Conservation (phyloP, 2,888 invertebrate species). For the Ormyrus nitidulus region DNA sequence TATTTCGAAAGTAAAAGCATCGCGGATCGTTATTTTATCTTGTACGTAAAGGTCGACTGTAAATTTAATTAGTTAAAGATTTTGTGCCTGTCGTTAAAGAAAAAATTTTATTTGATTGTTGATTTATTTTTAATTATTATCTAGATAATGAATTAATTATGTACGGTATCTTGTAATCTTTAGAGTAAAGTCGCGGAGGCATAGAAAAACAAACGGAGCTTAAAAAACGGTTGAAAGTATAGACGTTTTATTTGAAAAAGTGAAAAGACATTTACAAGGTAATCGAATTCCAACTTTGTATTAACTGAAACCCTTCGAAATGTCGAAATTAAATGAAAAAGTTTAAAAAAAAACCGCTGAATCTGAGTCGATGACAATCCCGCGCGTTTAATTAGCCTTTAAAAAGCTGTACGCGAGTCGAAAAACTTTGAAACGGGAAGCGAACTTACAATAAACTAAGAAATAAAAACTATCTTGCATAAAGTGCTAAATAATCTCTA, state of each 20-base stretch:
- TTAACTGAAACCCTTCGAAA: slow-evolving; percentile 22
- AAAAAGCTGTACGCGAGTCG: slow-evolving; percentile 12
- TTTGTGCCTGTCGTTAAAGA: slow-evolving; percentile 66
- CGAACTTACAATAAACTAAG: not conserved
- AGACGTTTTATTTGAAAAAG: slow-evolving; percentile 26
- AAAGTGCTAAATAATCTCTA: not conserved
- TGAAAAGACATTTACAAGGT: slow-evolving; percentile 1
- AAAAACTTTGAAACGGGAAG: not conserved
- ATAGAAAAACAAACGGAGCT: slow-evolving; percentile 41
- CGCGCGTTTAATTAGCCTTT: slow-evolving; percentile 28
- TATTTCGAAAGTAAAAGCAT: slow-evolving; percentile 56
- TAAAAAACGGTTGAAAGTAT: slow-evolving; percentile 55
- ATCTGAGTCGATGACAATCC: slow-evolving; percentile 53
- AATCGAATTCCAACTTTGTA: slow-evolving; percentile 22
- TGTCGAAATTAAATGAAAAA: slow-evolving; percentile 11
- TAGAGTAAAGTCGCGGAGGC: not conserved
- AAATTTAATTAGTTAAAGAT: slow-evolving; percentile 62
- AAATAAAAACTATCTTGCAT: slow-evolving; percentile 6
- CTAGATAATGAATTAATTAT: not conserved
- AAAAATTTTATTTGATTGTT: slow-evolving; percentile 25
- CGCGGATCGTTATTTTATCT: slow-evolving; percentile 61
- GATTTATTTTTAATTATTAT: slow-evolving; percentile 12
- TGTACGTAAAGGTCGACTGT: slow-evolving; percentile 60
- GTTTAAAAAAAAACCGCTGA: not conserved
- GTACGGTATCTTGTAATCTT: slow-evolving; percentile 13